Base-by-base conservation (phyloP, 1,140 invertebrate species). In the Brachionus calyciflorus region DNA sequence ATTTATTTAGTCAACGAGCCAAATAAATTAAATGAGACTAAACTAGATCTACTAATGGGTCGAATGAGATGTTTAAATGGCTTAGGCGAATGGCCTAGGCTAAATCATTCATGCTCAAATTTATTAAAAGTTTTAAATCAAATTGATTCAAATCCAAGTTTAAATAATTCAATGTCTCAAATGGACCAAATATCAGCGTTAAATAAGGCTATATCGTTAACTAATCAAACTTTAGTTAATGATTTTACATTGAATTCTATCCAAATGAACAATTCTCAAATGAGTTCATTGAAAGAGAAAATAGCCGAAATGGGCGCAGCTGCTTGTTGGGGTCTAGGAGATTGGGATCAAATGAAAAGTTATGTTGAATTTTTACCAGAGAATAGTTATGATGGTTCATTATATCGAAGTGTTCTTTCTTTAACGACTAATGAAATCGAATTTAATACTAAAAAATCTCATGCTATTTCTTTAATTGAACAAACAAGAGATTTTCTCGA, bases 11-110 rank as follows among this genome's bases (percentile, higher is more conserved):
- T 75, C 80, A 48, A 7, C 5, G 65, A 78, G 19, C 41, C 33
- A n/a, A 65, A n/a, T 26, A 65, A 65, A 24, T 60, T 75, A 28
- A 76, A 24, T 21, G 57, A 69, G 10, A 12, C 85, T 0, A 82
- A 96, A 81, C 86, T 91, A 12, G 93, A 95, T 60, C 88, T 94
- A 0, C 90, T 90, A 21, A 84, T 99, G 1, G 96, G 96, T 0
- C 90, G 95, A 82, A 95, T 99, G 92, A 88, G 96, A 26, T 99
- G 95, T 84, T 87, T 98, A 40, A 96, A 99, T 87, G 94, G 95
- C 0, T 85, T 99, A 0, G 96, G 94, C 5, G 93, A 98, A 86
- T 99, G 97, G 96, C n/a, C 26, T 17, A 19, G 6, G 5, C 30
- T 77, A 1, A 60, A 63, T 37, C n/a, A 21, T 4, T 55, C 73